These are phyloP conservation scores for Apamea monoglypha DNA, from an alignment of 2,888 invertebrate genomes.

Conservation along the genomic window DNA sequence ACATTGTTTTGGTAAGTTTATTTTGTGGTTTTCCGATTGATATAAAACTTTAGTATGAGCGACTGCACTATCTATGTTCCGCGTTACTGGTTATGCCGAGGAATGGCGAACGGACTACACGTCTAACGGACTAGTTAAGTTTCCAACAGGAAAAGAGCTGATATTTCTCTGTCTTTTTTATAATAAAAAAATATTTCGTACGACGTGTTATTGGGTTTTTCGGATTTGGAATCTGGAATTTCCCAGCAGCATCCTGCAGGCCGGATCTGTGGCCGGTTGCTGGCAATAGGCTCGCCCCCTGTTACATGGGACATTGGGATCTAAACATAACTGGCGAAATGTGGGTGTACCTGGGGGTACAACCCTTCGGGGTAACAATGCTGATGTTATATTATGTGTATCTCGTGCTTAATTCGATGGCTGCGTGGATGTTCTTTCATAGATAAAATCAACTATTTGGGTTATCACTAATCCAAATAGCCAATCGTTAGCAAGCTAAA, in stretches of 20 bases:
- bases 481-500: slow-evolving; percentile 1
- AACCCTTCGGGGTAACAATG: too few species aligned
- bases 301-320: too few species aligned
- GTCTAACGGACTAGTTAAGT: not conserved
- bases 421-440: not conserved
- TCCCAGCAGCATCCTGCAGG: too few species aligned
- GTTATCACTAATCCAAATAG: slow-evolving; percentile 29
- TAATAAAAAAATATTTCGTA: too few species aligned
- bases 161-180: not conserved
- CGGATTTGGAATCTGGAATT: too few species aligned
- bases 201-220: too few species aligned
- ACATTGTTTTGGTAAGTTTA: not conserved
- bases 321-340: too few species aligned
- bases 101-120: not conserved
- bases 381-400: too few species aligned
- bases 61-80: not conserved
- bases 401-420: not conserved
- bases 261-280: too few species aligned
- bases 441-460: slow-evolving; percentile 22
- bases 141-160: not conserved
- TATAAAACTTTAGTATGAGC: not conserved
- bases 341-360: too few species aligned
- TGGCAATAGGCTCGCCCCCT: too few species aligned
- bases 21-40: slow-evolving; percentile 12
- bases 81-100: not conserved